Conservation (phyloP, 2,797 vertebrate species). For the Pelodytes ibericus region DNA sequence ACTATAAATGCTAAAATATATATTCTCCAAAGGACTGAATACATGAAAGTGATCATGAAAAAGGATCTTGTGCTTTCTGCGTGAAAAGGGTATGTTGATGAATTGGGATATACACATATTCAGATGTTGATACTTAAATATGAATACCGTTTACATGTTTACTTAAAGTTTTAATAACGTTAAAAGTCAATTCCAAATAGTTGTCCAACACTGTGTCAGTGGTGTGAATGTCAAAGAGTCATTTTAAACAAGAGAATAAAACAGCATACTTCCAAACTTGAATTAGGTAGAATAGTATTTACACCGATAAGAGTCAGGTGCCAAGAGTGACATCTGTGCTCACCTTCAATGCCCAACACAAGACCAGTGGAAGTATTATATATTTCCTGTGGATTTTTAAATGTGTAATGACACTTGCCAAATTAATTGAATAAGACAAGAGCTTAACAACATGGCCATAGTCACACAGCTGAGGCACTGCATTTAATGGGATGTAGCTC, state of each 20-base stretch:
- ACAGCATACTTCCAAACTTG: neutral
- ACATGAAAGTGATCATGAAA: too few species aligned
- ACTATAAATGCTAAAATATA: too few species aligned
- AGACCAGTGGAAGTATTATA: neutral
- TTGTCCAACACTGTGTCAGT: neutral
- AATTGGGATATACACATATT: too few species aligned
- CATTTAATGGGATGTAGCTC: neutral
- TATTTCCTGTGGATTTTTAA: neutral
- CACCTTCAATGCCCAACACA: neutral
- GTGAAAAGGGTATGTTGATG: too few species aligned
- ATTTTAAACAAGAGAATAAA: neutral
- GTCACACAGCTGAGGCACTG: neutral
- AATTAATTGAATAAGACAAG: constrained; percentile 1
- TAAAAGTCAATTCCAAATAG: too few species aligned
- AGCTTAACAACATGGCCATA: neutral
- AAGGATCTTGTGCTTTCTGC: too few species aligned
- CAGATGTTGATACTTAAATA: too few species aligned
- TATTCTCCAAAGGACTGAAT: too few species aligned
- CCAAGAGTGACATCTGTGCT: neutral
- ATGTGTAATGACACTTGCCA: neutral
- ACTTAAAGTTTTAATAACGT: too few species aligned
- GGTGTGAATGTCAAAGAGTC: neutral
- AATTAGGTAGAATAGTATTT: too few species aligned
- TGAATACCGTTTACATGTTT: too few species aligned
- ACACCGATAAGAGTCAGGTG: neutral